Conservation (phyloP, 2,888 invertebrate genomes). For the Criorhina ranunculi region DNA sequence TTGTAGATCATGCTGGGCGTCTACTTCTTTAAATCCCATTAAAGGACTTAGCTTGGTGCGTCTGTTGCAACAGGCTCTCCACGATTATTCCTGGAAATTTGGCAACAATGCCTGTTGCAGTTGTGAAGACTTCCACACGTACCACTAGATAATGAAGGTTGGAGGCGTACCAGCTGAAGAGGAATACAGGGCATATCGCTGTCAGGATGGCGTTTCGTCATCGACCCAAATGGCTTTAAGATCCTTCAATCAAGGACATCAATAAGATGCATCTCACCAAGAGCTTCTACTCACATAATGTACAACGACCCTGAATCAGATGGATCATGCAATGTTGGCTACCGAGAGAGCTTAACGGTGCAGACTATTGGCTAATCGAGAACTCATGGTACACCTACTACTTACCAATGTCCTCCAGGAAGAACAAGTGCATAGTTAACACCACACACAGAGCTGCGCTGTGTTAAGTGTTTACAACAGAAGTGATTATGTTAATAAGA, state of each 20-base stretch:
- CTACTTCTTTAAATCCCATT: constrained; percentile 92
- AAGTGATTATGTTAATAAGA: no score
- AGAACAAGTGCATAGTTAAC: constrained; percentile 97
- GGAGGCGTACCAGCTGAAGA: constrained; percentile 95
- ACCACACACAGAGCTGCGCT: constrained; percentile 87
- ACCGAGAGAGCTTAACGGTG: constrained; percentile 94
- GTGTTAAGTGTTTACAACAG: no score
- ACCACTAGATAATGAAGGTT: constrained; percentile 96
- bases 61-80: constrained; percentile 96
- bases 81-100: constrained; percentile 98
- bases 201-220: constrained; percentile 96
- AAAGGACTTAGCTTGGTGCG: constrained; percentile 92
- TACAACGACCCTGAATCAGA: constrained; percentile 92
- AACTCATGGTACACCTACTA: constrained; percentile 99
- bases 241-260: constrained; percentile 92
- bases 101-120: constrained; percentile 99
- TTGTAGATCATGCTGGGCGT: constrained; percentile 99
- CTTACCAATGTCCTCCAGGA: constrained; percentile 93
- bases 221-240: constrained; percentile 86
- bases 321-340: constrained; percentile 97
- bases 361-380: constrained; percentile 96
- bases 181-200: constrained; percentile 95
- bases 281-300: constrained; percentile 98
- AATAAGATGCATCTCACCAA: constrained; percentile 95
- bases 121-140: constrained; percentile 97